Evolutionary conservation across 2,113 vertebrate genomes (phyloP), one percentile per base, ranked within the genome.

Genomic region (Semnopithecus entellus): DNA sequence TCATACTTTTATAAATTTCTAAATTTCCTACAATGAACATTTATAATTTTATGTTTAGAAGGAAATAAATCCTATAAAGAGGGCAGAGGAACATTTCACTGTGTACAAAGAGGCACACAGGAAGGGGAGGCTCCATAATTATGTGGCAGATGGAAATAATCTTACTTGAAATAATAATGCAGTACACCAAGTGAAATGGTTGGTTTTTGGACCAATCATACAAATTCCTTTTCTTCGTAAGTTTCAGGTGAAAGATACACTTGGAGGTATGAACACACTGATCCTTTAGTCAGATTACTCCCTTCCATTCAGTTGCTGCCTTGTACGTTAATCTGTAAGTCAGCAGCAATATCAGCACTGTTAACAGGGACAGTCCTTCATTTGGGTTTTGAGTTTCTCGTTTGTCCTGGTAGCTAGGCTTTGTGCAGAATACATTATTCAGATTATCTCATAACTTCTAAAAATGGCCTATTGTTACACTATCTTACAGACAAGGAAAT

Each of bases 151-250:
- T 72, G 59, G 55, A 87, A 59, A 75, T 16, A n/a, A 2, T 70
- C 40, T 68, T 87, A n/a, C 55, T 93, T 91, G 52, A 95, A 82
- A 59, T 78, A 83, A 82, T 78, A 72, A 57, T 95, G 14, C 23
- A 50, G 2, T 38, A 50, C 14, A 45, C 10, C 6, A 22, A 61
- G 12, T 84, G 7, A 68, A 85, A 75, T 81, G 32, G 81, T 55
- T 72, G 1, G 17, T 50, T 16, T 35, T 25, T 55, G 50, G 16
- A 23, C 22, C 32, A 30, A 16, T 78, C 7, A 27, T 23, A 2
- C 38, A 30, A 25, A 48, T 45, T 93, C 5, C 40, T 84, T 88
- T 88, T 70, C 50, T 82, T 79, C 18, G 52, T 50, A 40, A 87
- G 30, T 50, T 8, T 55, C 8, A 76, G n/a, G 23, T 61, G 27